Base-by-base conservation (phyloP, 1,140 invertebrate genomes). In the Propsilocerus akamusi region DNA sequence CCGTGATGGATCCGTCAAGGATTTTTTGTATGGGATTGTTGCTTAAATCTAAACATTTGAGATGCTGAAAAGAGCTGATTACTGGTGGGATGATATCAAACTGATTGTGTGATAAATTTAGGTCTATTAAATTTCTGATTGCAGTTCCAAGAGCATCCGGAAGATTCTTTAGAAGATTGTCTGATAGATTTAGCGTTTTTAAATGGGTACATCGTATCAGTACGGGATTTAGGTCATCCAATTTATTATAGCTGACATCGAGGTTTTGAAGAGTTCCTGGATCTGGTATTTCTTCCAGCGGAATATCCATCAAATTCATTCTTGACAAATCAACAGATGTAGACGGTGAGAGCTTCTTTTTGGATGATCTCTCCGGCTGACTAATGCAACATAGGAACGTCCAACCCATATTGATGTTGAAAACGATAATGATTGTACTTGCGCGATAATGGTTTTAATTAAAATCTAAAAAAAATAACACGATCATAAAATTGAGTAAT, bases 1-100 rank as follows among this genome's bases (percentile, higher is more conserved):
- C 89, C 48, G 90, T 94, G 56, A 97, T 80, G 46, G 86, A 20
- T 17, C 34, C 34, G 22, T 41, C 34, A 4, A 41, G 17, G 22
- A 41, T 41, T 17, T 41, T 41, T n/a, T 17, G 8, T n/a, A 41
- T 41, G 17, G 34, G 34, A 41, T 41, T 41, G 14, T 41, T 41
- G 22, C 34, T 41, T 41, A 41, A 17, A 5, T 41, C 34, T 6
- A 41, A 20, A 5, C 14, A 17, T 7, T 41, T 5, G 1, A 41
- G 10, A 41, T 41, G 34, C 10, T 41, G 14, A 41, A 41, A 20
- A 20, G 17, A 1, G 34, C n/a, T 30, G 28, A 30, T 17, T n/a
- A 17, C 17, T 20, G 34, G 5, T 20, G 34, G 34, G 10, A 41
- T 41, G 2, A 8, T 8, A 3, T 41, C 14, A 1, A 41, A 22